phyloP scores from a whole-genome alignment of 2,888 invertebrate genomes.

The Rhagonycha lutea region DNA sequence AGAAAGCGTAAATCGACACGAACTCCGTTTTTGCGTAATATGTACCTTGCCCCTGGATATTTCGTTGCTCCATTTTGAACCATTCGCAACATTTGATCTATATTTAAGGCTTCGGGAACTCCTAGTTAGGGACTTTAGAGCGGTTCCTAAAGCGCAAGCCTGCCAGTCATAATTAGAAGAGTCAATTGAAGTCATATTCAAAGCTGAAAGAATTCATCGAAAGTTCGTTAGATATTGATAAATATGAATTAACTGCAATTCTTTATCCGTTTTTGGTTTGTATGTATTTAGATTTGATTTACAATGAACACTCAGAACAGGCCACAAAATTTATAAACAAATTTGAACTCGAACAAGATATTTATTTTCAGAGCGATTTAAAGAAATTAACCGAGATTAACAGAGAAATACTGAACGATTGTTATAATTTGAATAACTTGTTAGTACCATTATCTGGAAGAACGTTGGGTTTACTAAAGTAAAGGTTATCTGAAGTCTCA shows the following conservation, averaged over 20 bases:
- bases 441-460: conserved; percentile 92
- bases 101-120: too few relatives aligned
- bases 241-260: conserved; percentile 90
- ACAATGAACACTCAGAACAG: conserved; percentile 84
- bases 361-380: conserved; percentile 87
- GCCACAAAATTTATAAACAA: conserved; percentile 82
- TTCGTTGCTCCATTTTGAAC: too few relatives aligned
- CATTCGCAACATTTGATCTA: too few relatives aligned
- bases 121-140: too few relatives aligned
- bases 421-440: conserved; percentile 89
- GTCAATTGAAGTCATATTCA: conserved; percentile 82
- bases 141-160: too few relatives aligned
- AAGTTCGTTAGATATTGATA: conserved; percentile 88
- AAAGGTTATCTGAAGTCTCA: conserved; percentile 91
- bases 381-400: conserved; percentile 79
- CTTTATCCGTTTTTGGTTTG: conserved; percentile 94
- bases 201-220: conserved; percentile 88
- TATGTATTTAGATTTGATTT: conserved; percentile 91
- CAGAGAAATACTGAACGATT: conserved; percentile 84
- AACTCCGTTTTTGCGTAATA: too few relatives aligned
- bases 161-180: too few relatives aligned
- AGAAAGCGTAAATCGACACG: too few relatives aligned
- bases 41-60: too few relatives aligned
- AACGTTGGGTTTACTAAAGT: conserved; percentile 87
- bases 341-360: conserved; percentile 84